These are phyloP conservation scores for Anniella stebbinsi DNA, from an alignment of 2,797 vertebrate species.

Conservation along the genomic window DNA sequence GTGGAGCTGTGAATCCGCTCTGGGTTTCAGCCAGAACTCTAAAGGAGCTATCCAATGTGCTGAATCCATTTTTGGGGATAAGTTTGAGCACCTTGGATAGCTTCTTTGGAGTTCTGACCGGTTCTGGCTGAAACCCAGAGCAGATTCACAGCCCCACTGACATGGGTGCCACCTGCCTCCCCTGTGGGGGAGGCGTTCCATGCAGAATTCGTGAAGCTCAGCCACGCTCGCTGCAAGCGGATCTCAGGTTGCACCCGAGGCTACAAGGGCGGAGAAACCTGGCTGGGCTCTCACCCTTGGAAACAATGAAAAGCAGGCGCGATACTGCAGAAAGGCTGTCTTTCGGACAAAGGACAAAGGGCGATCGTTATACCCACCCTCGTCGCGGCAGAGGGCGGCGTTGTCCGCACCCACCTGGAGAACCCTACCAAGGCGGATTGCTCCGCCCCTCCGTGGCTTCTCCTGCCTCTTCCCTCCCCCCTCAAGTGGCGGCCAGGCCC, in stretches of 20 bases:
- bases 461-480: accelerated
- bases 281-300: not conserved
- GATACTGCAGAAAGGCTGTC: not conserved
- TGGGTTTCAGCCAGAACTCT: no score
- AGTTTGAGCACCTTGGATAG: no score
- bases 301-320: not conserved
- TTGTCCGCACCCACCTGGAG: slow-evolving; percentile 11
- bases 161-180: no score
- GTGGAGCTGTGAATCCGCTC: no score
- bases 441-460: slow-evolving; percentile 45
- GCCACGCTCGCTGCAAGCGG: not conserved
- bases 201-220: no score
- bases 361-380: accelerated
- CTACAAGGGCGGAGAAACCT: not conserved
- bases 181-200: not conserved
- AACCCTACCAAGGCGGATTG: not conserved
- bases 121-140: no score
- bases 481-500: not conserved
- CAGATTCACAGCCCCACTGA: no score
- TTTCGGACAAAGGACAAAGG: not conserved
- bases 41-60: no score
- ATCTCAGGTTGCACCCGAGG: not conserved
- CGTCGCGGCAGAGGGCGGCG: not conserved
- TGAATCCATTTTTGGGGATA: no score
- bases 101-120: no score